A percentile compares a stretch with the other conserved stretches of the same genome.
These are phyloP conservation scores for Chrysolina haemoptera DNA, from an alignment of 2,888 invertebrate species.

Conservation along the genomic window DNA sequence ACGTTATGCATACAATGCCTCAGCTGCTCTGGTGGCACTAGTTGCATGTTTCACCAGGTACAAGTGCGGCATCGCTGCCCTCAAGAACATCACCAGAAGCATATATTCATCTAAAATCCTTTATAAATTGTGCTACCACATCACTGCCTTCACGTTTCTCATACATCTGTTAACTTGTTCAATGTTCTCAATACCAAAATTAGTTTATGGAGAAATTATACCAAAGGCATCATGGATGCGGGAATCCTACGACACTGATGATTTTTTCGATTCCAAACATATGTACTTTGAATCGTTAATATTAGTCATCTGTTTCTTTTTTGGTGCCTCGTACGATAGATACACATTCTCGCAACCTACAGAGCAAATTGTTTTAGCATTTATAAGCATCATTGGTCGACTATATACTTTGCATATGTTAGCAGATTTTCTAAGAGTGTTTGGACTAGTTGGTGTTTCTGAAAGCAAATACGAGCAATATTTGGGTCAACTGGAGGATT, in stretches of 20 bases:
- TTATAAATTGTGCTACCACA: conserved; percentile 18
- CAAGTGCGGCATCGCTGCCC: conserved; percentile 6
- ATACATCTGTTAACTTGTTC: conserved; percentile 24
- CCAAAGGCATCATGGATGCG: conserved; percentile 43
- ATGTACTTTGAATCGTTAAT: conserved; percentile 50
- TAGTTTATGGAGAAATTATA: conserved; percentile 14
- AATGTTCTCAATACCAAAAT: conserved; percentile 6
- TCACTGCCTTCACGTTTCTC: background rate
- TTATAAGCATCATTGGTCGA: conserved; percentile 56
- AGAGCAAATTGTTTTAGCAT: conserved; percentile 52
- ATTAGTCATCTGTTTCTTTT: conserved; percentile 57
- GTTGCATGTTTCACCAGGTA: conserved; percentile 14
- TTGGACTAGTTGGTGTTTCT: conserved; percentile 60
- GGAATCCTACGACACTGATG: background rate
- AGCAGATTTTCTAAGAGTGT: conserved; percentile 54
- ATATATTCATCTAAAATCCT: background rate
- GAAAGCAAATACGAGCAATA: conserved; percentile 69
- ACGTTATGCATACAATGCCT: background rate
- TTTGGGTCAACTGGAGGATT: conserved; percentile 65
- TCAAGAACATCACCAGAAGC: background rate
- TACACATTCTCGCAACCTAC: conserved; percentile 41
- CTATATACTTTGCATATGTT: conserved; percentile 56
- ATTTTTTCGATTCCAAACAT: conserved; percentile 24
- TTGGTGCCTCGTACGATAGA: conserved; percentile 54
- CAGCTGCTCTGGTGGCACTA: background rate